Evolutionary conservation across 64 coral and sea anemone genomes (phyloP).

Genomic region (Astreopora myriophthalma): DNA sequence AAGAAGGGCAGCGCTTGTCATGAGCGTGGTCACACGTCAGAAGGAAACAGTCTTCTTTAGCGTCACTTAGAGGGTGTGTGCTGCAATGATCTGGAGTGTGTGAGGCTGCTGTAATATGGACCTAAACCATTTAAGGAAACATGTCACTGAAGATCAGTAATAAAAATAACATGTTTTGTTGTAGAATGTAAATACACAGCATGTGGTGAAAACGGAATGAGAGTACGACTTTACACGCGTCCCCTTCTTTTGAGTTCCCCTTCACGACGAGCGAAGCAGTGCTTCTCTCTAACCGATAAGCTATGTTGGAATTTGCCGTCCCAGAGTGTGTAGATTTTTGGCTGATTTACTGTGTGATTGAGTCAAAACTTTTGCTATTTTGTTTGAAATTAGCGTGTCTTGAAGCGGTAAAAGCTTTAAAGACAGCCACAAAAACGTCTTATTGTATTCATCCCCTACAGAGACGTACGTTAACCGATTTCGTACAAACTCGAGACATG

Average conservation of each 20-base stretch:
- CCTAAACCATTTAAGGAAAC: neutral
- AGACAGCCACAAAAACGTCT: neutral
- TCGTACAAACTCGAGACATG: neutral
- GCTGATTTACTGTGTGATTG: neutral
- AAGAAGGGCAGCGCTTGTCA: neutral
- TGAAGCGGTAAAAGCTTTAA: neutral
- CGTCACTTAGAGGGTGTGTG: neutral
- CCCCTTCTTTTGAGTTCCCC: neutral
- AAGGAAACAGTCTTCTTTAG: neutral
- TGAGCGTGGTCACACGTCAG: neutral
- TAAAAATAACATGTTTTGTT: neutral
- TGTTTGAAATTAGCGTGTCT: neutral
- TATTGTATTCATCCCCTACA: neutral
- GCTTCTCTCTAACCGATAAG: neutral
- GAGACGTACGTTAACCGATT: neutral
- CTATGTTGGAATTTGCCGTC: neutral
- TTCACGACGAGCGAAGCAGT: neutral
- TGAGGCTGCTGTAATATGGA: neutral
- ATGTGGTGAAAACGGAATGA: no score
- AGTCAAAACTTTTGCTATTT: neutral
- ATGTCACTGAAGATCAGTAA: neutral
- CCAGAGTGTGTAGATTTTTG: neutral
- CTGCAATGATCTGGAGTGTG: neutral
- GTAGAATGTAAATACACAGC: neutral
- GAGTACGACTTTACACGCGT: neutral